phyloP scores from a whole-genome alignment of 2,888 invertebrate species.

The Lasioglossum calceatum region DNA sequence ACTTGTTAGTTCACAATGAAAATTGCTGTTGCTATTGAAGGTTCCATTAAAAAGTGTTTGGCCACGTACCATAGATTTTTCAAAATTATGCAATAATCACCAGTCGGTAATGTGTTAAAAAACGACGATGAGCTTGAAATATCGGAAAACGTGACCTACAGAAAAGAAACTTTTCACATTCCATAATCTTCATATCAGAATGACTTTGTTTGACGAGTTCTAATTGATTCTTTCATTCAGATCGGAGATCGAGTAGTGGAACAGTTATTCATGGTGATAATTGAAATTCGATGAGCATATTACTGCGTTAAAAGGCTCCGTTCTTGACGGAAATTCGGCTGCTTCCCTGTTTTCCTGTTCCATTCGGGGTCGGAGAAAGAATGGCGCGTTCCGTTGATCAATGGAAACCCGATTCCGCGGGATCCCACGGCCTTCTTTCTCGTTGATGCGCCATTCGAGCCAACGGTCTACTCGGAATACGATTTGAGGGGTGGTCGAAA shows the following conservation, averaged over 20 bases:
- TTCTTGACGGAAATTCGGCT: constrained; percentile 11
- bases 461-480: constrained; percentile 33
- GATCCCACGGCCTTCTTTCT: constrained; percentile 27
- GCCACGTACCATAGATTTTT: too few relatives aligned
- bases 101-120: too few relatives aligned
- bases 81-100: too few relatives aligned
- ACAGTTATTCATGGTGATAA: constrained; percentile 4
- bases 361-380: constrained; percentile 18
- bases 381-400: constrained; percentile 47
- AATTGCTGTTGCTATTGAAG: too few relatives aligned
- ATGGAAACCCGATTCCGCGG: constrained; percentile 34
- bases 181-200: constrained; percentile 3
- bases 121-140: too few relatives aligned
- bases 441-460: constrained; percentile 36
- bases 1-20: too few relatives aligned
- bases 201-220: constrained; percentile 8
- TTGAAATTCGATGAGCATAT: constrained; percentile 30
- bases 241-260: background rate
- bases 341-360: background rate
- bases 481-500: constrained; percentile 62
- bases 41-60: too few relatives aligned
- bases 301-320: background rate
- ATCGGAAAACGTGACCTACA: too few relatives aligned
- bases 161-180: too few relatives aligned
- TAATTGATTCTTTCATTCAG: constrained; percentile 11